These are phyloP conservation scores for Miniopterus natalensis DNA, from an alignment of 2,113 vertebrate species.

Conservation along the genomic window DNA sequence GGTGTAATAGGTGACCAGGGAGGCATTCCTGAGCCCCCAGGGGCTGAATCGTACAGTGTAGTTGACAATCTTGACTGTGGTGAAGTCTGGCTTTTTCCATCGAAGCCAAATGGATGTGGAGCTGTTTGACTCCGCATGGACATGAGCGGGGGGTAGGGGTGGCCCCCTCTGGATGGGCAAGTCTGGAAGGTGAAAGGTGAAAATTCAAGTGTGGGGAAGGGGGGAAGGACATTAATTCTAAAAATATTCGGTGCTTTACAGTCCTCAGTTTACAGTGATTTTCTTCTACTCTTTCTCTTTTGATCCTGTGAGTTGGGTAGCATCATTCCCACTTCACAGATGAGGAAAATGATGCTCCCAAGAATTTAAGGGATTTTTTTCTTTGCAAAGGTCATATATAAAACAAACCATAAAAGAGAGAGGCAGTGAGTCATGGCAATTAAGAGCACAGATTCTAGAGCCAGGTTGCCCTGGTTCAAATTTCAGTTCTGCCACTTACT, in stretches of 20 bases:
- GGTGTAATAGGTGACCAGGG: conserved; percentile 95
- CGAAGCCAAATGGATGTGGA: conserved; percentile 97
- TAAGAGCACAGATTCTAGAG: background rate
- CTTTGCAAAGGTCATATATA: background rate
- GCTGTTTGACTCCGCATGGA: conserved; percentile 95
- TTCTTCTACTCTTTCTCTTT: background rate
- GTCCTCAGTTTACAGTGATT: background rate
- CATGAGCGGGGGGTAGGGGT: conserved; percentile 93
- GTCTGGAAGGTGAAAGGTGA: conserved; percentile 71
- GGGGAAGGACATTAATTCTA: background rate
- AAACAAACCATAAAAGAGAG: background rate
- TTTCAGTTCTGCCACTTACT: background rate
- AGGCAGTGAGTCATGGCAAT: background rate
- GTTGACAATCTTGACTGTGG: conserved; percentile 94
- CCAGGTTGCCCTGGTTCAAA: background rate
- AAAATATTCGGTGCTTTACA: fast-evolving
- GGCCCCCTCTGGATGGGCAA: conserved; percentile 89
- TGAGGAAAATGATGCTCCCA: background rate
- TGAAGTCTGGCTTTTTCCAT: conserved; percentile 97
- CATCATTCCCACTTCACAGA: background rate
- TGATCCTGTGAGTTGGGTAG: background rate
- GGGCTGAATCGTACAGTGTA: conserved; percentile 98
- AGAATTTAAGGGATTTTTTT: background rate
- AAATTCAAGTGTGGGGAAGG: background rate
- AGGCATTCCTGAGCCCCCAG: conserved; percentile 95